Evolutionary conservation across 2,888 invertebrate genomes (phyloP).

Genomic region (Apoderus coryli): DNA sequence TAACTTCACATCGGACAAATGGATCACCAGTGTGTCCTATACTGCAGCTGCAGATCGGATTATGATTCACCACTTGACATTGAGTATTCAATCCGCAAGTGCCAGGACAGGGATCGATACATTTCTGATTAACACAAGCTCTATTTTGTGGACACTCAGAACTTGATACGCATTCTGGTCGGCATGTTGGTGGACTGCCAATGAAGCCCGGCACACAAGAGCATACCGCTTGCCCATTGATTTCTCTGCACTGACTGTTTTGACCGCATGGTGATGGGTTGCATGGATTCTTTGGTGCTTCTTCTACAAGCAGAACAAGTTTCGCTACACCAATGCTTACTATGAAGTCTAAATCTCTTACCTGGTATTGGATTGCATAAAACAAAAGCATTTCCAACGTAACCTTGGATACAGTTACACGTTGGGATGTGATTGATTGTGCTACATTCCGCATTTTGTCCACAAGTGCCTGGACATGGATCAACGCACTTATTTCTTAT

Average conservation of each 20-base stretch:
- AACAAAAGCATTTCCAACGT: slow-evolving; percentile 56
- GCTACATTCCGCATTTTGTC: slow-evolving; percentile 53
- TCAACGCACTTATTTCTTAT: slow-evolving; percentile 51
- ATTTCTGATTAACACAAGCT: slow-evolving; percentile 67
- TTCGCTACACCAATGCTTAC: slow-evolving; percentile 49
- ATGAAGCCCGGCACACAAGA: slow-evolving; percentile 31
- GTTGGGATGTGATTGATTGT: slow-evolving; percentile 63
- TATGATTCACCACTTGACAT: slow-evolving; percentile 64
- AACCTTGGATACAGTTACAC: slow-evolving; percentile 56
- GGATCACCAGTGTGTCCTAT: slow-evolving; percentile 46
- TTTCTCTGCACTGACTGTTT: slow-evolving; percentile 60
- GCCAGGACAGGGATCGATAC: slow-evolving; percentile 72
- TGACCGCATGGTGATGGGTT: slow-evolving; percentile 45
- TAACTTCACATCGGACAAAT: slow-evolving; percentile 32
- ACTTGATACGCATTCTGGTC: slow-evolving; percentile 69
- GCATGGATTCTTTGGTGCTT: slow-evolving; percentile 40
- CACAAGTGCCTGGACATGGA: slow-evolving; percentile 62
- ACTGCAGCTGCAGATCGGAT: slow-evolving; percentile 43
- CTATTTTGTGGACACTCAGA: slow-evolving; percentile 62
- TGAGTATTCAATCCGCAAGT: slow-evolving; percentile 64
- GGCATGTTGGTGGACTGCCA: slow-evolving; percentile 52
- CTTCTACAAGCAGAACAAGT: slow-evolving; percentile 58
- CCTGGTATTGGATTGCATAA: slow-evolving; percentile 45
- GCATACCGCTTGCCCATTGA: slow-evolving; percentile 38
- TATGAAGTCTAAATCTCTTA: slow-evolving; percentile 40